phyloP scores from a whole-genome alignment of 2,888 invertebrate species.

The Pomacea canaliculata region DNA sequence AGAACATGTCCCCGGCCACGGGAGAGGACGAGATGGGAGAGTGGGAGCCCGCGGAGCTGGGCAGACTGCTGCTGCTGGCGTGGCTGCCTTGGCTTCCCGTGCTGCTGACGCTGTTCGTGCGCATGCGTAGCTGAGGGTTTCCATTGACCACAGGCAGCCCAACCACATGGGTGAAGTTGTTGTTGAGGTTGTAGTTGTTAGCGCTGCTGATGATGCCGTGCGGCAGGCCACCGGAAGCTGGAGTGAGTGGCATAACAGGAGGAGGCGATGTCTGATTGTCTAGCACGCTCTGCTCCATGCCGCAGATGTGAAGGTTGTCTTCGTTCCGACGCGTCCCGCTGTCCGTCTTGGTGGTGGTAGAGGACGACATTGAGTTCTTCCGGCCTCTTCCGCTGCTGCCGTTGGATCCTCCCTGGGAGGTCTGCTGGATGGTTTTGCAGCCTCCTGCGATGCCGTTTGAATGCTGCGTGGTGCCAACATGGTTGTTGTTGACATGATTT shows the following conservation, averaged over 20 bases:
- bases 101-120: conserved; percentile 69
- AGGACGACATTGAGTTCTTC: neutral
- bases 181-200: conserved; percentile 5
- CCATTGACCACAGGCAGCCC: neutral
- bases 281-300: conserved; percentile 6
- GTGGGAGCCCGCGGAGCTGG: conserved; percentile 58
- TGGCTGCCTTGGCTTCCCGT: conserved; percentile 53
- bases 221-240: neutral
- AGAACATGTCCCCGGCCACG: conserved; percentile 33
- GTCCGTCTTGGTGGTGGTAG: neutral
- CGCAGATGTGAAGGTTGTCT: conserved; percentile 8
- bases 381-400: neutral
- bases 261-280: conserved; percentile 15
- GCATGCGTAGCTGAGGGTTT: conserved; percentile 39
- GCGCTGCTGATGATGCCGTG: neutral
- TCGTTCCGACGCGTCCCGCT: conserved; percentile 6
- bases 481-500: conserved; percentile 75
- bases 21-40: conserved; percentile 54
- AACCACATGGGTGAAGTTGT: conserved; percentile 10
- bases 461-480: conserved; percentile 68
- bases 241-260: neutral
- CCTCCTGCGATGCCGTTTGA: neutral
- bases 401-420: neutral
- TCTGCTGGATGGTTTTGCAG: neutral
- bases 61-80: conserved; percentile 61